Evolutionary conservation across 1,140 invertebrate species (phyloP).

Genomic region (Ctenoplectra terminalis): DNA sequence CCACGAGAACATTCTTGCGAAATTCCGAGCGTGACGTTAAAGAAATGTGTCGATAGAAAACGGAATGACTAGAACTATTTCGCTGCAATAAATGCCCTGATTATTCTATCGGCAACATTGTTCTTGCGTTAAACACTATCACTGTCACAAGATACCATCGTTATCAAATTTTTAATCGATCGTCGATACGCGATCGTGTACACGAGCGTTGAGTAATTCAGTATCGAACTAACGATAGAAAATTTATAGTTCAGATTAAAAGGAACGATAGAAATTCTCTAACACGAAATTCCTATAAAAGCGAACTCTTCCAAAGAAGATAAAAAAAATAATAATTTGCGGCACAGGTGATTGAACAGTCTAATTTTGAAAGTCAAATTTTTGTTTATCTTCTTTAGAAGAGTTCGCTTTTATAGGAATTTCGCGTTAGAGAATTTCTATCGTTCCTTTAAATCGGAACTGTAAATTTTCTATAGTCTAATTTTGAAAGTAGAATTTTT

Average conservation of each 20-base stretch:
- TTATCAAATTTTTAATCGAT: constrained; percentile 35
- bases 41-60: not conserved
- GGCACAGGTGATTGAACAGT: too few relatives aligned
- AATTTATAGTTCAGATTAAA: not conserved
- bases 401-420: too few relatives aligned
- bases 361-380: too few relatives aligned
- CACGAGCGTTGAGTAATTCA: not conserved
- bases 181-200: not conserved
- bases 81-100: not conserved
- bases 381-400: too few relatives aligned
- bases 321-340: too few relatives aligned
- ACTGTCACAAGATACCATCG: not conserved
- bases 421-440: too few relatives aligned
- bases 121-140: constrained; percentile 5
- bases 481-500: too few relatives aligned
- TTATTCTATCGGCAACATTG: not conserved
- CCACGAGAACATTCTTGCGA: not conserved
- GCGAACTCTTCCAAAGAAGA: too few relatives aligned
- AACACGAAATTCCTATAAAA: too few relatives aligned
- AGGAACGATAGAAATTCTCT: not conserved
- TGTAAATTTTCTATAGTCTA: too few relatives aligned
- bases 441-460: too few relatives aligned
- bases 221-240: not conserved
- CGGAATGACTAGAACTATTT: not conserved
- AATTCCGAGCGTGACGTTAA: not conserved